Evolutionary conservation across 2,888 invertebrate genomes (phyloP).

Genomic region (Tetranychus truncatus): DNA sequence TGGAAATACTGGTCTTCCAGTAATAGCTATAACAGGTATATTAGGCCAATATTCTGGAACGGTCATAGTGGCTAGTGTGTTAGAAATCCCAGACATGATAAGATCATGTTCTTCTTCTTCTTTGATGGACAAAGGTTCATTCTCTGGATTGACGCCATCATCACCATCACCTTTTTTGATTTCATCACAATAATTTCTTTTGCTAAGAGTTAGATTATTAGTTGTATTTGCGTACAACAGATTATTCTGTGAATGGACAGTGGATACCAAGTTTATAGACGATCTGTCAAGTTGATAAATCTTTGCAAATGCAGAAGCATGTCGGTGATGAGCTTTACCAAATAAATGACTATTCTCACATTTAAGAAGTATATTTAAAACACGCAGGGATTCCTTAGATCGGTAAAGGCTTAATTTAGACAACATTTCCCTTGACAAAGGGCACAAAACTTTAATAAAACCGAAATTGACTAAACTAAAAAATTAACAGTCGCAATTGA

Average conservation of each 20-base stretch:
- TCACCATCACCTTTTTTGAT: background rate
- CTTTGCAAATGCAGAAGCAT: background rate
- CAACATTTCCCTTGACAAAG: background rate
- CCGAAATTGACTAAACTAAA: background rate
- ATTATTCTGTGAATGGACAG: background rate
- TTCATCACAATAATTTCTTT: background rate
- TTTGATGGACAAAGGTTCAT: background rate
- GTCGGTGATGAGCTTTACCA: background rate
- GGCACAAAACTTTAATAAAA: background rate
- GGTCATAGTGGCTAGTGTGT: conserved; percentile 16
- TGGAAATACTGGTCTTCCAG: conserved; percentile 87
- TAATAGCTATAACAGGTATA: conserved; percentile 82
- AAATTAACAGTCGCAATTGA: background rate
- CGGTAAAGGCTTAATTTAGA: background rate
- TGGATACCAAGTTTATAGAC: background rate
- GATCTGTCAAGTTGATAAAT: background rate
- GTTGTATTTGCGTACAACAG: background rate
- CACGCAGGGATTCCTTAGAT: background rate
- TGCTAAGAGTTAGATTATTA: background rate
- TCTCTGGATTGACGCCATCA: background rate
- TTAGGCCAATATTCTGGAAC: conserved; percentile 93
- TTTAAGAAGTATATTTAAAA: background rate
- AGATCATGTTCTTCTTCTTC: background rate
- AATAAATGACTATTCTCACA: background rate
- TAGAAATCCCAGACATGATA: background rate